Base-by-base conservation (phyloP, 2,888 invertebrate species). In the Pyrrhosoma nymphula region DNA sequence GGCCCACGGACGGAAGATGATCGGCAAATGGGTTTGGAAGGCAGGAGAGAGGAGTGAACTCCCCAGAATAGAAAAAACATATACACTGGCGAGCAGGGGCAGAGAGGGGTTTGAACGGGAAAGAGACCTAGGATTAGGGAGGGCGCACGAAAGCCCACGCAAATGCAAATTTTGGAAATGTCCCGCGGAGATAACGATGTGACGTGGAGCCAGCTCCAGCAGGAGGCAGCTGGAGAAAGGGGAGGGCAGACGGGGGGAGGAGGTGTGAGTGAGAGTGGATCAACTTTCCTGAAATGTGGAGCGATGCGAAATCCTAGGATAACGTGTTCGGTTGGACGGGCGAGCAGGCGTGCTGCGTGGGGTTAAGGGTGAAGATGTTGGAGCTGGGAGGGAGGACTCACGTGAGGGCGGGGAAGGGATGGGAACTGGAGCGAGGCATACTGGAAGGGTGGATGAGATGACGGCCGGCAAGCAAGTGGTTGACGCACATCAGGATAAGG, bases 161-260 rank as follows among this genome's bases (percentile, higher is more conserved):
- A 35, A 35, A 82, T 35, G 82, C 82, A 82, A 82, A 82, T 82
- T 82, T 82, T 16, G 35, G 82, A 82, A 82, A 82, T 82, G 82
- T 82, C 82, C 82, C 30, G 82, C 26, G 35, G 35, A 82, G 82
- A 82, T 82, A 14, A 35, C 82, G 35, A 82, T 82, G 82, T 35
- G 82, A 82, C 82, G 35, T 1, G 82, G 16, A 16, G n/a, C n/a
- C 26, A 8, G 82, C 0, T 14, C 30, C 82, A 16, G 30, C 4
- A 3, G 35, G 0, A 14, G 35, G 82, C 69, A 69, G 69, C 69
- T 69, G 69, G 69, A n/a, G n/a, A 69, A 69, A 14, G 0, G 30
- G 30, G 82, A 35, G 35, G 35, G 35, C 14, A 35, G 82, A 35
- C 82, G 23, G 82, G 16, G 35, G n/a, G n/a, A n/a, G n/a, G n/a